A percentile compares a stretch with the other conserved stretches of the same genome.
Conservation (phyloP, 2,797 vertebrate genomes). For the Rousettus madagascariensis region DNA sequence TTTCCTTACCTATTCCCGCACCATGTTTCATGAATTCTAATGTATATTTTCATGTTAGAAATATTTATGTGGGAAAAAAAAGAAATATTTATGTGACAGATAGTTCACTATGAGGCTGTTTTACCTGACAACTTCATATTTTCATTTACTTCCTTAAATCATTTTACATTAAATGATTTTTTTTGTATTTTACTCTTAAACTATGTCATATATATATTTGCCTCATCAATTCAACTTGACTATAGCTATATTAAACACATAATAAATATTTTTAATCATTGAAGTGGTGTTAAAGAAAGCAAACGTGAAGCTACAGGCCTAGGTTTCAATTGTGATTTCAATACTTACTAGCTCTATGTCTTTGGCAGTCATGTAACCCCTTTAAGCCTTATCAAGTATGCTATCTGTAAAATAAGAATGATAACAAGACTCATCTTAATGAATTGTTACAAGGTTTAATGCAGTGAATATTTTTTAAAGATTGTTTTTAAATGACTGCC, state of each 20-base stretch:
- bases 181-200: background rate
- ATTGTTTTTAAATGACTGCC: background rate
- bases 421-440: background rate
- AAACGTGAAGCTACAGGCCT: rapidly evolving
- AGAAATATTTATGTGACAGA: background rate
- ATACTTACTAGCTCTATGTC: background rate
- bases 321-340: background rate
- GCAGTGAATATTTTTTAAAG: background rate
- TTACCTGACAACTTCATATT: background rate
- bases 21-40: background rate
- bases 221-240: background rate
- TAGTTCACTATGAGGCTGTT: background rate
- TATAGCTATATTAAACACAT: background rate
- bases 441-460: background rate
- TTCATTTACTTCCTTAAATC: background rate
- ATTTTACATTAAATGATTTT: background rate
- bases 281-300: background rate
- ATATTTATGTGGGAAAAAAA: background rate
- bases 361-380: rapidly evolving
- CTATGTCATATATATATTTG: background rate
- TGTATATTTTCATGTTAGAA: background rate
- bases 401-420: background rate
- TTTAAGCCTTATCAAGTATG: background rate
- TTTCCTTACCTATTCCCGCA: background rate
- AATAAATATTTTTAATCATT: no score